A percentile compares a stretch with the other conserved stretches of the same genome.
phyloP scores from a whole-genome alignment of 2,888 invertebrate species.

The Ophion slaviceki region DNA sequence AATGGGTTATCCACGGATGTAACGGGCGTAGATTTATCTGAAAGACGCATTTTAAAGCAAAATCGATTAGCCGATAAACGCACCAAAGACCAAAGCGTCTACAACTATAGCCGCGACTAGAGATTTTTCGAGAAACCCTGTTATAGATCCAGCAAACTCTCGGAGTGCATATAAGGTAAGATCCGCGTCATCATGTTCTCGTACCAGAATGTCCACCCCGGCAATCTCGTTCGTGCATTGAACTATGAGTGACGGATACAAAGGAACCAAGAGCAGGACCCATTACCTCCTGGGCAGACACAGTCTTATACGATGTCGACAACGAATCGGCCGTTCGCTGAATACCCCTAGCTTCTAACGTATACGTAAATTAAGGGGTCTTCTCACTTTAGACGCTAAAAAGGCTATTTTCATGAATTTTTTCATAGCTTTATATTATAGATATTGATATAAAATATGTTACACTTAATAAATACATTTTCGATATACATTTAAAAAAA shows the following conservation, averaged over 20 bases:
- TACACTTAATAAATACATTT: too few relatives aligned
- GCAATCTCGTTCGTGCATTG: slow-evolving; percentile 18
- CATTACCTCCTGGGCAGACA: slow-evolving; percentile 1
- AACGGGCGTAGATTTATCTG: not conserved
- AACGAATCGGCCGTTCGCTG: slow-evolving; percentile 8
- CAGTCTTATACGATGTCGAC: slow-evolving; percentile 8
- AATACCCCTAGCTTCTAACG: not conserved
- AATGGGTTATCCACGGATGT: not conserved
- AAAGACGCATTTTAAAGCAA: slow-evolving; percentile 10
- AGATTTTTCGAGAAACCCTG: slow-evolving; percentile 25
- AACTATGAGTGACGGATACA: slow-evolving; percentile 5
- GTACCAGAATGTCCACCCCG: slow-evolving; percentile 10
- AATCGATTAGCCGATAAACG: slow-evolving; percentile 27
- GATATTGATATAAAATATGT: too few relatives aligned
- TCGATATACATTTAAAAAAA: too few relatives aligned
- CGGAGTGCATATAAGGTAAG: slow-evolving; percentile 8
- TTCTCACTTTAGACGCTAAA: too few relatives aligned
- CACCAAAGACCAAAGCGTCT: not conserved
- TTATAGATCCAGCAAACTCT: slow-evolving; percentile 19
- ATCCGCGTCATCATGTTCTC: slow-evolving; percentile 45
- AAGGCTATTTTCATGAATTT: too few relatives aligned
- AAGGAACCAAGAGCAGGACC: slow-evolving; percentile 13
- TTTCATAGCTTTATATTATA: too few relatives aligned
- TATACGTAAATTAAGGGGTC: not conserved
- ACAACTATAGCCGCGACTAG: not conserved